A percentile compares a stretch with the other conserved stretches of the same genome.
Conservation (phyloP, 2,888 invertebrate species). For the Lasioglossum figueresi region DNA sequence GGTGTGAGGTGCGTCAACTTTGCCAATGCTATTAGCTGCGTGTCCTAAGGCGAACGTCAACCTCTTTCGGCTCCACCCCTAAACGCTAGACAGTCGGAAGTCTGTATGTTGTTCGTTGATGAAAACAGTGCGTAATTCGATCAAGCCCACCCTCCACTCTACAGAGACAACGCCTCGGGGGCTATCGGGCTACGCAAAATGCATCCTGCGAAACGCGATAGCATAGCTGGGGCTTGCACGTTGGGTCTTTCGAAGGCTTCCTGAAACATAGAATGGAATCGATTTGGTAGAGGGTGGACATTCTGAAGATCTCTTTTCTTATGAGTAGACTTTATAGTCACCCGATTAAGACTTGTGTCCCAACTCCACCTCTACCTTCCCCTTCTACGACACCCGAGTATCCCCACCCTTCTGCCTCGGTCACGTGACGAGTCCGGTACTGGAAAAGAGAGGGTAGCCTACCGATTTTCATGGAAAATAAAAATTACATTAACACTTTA, state of each 20-base stretch:
- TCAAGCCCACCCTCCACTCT: constrained; percentile 7
- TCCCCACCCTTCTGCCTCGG: no score
- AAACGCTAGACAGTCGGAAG: constrained; percentile 26
- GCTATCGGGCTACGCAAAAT: not conserved
- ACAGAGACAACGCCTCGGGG: not conserved
- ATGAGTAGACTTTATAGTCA: no score
- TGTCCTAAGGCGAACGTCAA: constrained; percentile 59
- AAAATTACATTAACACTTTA: no score
- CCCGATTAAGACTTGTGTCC: no score
- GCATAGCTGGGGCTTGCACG: not conserved
- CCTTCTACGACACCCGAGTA: no score
- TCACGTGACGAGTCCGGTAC: no score
- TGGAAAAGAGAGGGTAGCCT: no score
- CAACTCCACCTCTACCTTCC: no score
- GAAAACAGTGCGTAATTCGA: constrained; percentile 54
- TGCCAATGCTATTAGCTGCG: constrained; percentile 64
- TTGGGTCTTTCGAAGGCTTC: not conserved
- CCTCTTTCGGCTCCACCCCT: constrained; percentile 35
- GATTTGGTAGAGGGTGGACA: not conserved
- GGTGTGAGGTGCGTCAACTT: constrained; percentile 48
- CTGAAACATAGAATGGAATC: not conserved
- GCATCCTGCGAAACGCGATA: constrained; percentile 26
- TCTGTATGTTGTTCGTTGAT: constrained; percentile 29
- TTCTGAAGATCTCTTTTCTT: not conserved
- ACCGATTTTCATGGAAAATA: no score